Percentiles rank a stretch among this genome's conserved stretches.
Conservation (phyloP, 1,140 invertebrate genomes). For the Bombus consobrinus region DNA sequence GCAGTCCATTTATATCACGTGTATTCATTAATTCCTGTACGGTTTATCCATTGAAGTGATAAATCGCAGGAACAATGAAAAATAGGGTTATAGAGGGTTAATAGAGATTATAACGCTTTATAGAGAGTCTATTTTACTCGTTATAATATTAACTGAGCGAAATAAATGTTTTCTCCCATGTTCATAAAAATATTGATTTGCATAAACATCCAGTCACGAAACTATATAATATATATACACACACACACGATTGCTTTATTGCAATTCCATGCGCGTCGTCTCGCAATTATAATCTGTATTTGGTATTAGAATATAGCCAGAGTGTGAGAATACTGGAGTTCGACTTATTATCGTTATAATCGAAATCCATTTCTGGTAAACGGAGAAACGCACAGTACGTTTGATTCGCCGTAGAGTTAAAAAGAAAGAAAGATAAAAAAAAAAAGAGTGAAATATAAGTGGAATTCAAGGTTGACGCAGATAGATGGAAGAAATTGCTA, state of each 20-base stretch:
- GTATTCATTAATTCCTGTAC: neutral
- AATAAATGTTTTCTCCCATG: neutral
- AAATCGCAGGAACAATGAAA: neutral
- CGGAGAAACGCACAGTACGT: neutral
- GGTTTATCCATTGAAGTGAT: neutral
- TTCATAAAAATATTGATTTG: neutral
- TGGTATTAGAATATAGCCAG: too few species aligned
- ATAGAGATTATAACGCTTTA: neutral
- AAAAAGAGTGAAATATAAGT: neutral
- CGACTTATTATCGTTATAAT: neutral
- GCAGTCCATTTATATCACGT: neutral
- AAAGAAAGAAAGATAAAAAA: too few species aligned
- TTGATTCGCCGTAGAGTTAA: neutral
- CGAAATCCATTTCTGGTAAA: neutral
- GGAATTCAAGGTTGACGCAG: neutral
- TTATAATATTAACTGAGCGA: neutral
- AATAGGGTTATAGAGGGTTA: neutral
- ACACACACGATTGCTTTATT: neutral
- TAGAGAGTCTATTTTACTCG: neutral
- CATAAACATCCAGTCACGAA: neutral
- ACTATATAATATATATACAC: neutral
- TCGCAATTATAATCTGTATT: neutral
- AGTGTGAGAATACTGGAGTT: neutral
- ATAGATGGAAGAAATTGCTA: conserved; percentile 2
- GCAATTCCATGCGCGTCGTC: neutral